A percentile compares a stretch with the other conserved stretches of the same genome.
These are phyloP conservation scores for Arizona elegans DNA, from an alignment of 2,113 vertebrate species.

Conservation along the genomic window DNA sequence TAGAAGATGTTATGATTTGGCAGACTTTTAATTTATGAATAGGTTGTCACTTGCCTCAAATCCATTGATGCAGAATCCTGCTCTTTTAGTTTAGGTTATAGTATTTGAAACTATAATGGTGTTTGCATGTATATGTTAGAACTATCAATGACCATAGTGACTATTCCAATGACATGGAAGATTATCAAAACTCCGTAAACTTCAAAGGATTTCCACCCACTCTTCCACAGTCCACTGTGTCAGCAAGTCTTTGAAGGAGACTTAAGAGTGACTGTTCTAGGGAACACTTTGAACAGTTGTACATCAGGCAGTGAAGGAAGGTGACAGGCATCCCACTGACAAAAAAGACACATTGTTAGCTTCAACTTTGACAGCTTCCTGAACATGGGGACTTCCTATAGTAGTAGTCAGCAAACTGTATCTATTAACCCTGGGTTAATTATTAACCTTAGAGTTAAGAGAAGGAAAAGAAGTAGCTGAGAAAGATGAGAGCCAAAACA, in stretches of 20 bases:
- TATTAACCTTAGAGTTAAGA: not conserved
- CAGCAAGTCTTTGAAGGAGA: not conserved
- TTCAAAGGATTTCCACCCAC: not conserved
- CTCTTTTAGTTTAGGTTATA: not conserved
- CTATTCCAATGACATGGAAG: not conserved
- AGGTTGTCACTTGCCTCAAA: not conserved
- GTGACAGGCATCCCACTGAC: not conserved
- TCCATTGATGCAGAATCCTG: not conserved
- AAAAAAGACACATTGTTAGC: not conserved
- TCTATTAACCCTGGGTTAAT: constrained; percentile 30
- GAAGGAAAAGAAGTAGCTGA: constrained; percentile 5
- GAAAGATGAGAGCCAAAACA: not conserved
- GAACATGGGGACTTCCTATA: constrained; percentile 25
- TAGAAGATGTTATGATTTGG: not conserved
- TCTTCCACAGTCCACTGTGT: not conserved
- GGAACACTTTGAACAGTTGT: accelerated
- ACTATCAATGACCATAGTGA: not conserved
- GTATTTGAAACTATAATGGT: not conserved
- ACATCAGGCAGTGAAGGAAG: not conserved
- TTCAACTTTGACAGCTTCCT: constrained; percentile 29
- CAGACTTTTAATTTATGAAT: not conserved
- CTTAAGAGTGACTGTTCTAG: not conserved
- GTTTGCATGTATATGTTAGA: accelerated
- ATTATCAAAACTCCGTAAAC: not conserved
- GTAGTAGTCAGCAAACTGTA: constrained; percentile 33